Percentiles rank a stretch among this genome's conserved stretches.
Evolutionary conservation across 2,113 vertebrate species (phyloP).

Genomic region (Rhagologus leucostigma): DNA sequence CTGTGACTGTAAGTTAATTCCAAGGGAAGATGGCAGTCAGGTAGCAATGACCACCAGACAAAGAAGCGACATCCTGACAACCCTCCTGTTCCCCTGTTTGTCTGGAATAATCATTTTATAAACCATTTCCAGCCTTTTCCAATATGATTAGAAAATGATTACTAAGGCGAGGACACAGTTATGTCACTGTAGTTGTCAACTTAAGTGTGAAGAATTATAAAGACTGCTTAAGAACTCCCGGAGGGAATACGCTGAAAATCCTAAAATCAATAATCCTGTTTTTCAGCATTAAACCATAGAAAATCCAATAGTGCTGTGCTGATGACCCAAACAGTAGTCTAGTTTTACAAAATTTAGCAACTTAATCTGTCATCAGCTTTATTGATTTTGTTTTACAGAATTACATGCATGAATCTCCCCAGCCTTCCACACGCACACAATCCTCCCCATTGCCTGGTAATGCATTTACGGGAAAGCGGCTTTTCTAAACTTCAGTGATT

Average conservation of each 20-base stretch:
- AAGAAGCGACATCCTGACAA: conserved; percentile 36
- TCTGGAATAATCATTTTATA: conserved; percentile 64
- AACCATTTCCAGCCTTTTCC: conserved; percentile 55
- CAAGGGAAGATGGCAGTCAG: conserved; percentile 76
- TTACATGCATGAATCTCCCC: conserved; percentile 48
- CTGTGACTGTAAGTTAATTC: conserved; percentile 85
- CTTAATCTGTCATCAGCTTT: conserved; percentile 68
- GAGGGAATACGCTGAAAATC: conserved; percentile 72
- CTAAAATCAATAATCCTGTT: conserved; percentile 83
- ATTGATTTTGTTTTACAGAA: conserved; percentile 75
- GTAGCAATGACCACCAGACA: conserved; percentile 72
- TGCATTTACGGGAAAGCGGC: conserved; percentile 22
- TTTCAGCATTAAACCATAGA: conserved; percentile 73
- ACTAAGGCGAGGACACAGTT: conserved; percentile 54
- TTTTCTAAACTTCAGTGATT: conserved; percentile 35
- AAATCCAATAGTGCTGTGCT: conserved; percentile 69
- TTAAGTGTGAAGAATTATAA: conserved; percentile 73
- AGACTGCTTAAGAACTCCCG: conserved; percentile 71
- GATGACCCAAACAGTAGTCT: conserved; percentile 67
- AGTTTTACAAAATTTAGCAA: conserved; percentile 63
- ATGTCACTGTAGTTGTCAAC: conserved; percentile 70
- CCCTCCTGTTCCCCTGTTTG: background rate
- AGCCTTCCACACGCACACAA: background rate
- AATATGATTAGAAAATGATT: conserved; percentile 72
- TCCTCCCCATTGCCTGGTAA: conserved; percentile 4